Evolutionary conservation across 2,113 vertebrate genomes (phyloP).

Genomic region (Tachysurus vachellii): DNA sequence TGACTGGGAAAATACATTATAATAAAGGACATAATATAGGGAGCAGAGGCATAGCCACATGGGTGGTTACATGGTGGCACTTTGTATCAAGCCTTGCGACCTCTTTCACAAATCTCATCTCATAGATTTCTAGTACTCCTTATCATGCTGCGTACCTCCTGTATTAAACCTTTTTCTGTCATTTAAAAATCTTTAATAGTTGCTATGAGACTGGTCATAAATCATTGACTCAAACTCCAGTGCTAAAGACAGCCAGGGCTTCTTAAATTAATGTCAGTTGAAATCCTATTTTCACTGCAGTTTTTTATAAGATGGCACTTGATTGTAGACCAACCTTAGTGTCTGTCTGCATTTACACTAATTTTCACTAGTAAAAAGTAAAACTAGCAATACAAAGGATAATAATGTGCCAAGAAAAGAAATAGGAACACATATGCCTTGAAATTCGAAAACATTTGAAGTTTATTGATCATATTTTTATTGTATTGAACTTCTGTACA

Average conservation of each 20-base stretch:
- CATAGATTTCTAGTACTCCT: background rate
- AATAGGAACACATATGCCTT: background rate
- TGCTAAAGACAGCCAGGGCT: background rate
- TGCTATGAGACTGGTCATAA: background rate
- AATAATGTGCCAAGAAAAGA: background rate
- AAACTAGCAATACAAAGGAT: background rate
- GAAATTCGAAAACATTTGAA: conserved; percentile 20
- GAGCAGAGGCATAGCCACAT: background rate
- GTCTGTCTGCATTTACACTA: background rate
- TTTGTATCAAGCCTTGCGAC: background rate
- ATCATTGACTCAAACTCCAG: background rate
- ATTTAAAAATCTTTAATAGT: too few relatives aligned
- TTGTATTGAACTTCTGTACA: conserved; percentile 21
- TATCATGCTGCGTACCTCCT: background rate
- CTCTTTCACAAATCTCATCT: background rate
- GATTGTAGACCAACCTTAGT: background rate
- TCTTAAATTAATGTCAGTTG: background rate
- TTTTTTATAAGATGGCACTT: background rate
- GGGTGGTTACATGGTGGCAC: background rate
- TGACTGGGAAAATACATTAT: background rate
- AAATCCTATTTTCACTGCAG: background rate
- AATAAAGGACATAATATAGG: background rate
- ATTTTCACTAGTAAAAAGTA: background rate
- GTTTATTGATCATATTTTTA: conserved; percentile 31
- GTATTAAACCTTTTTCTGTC: too few relatives aligned